Base-by-base conservation (phyloP, 2,888 invertebrate genomes). In the Saturnia japonica region DNA sequence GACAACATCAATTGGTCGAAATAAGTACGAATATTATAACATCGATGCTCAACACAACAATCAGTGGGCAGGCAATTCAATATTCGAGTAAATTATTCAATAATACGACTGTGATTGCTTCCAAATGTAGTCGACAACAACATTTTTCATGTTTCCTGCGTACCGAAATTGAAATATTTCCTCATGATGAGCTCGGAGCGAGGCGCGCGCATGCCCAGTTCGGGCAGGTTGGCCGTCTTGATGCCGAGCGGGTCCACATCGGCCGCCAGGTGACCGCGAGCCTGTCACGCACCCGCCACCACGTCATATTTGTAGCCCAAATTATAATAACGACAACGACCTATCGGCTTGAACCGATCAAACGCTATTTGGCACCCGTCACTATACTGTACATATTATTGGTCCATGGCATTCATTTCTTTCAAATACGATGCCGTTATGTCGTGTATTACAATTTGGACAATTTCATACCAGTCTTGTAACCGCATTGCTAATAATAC, bases 161-260 rank as follows among this genome's bases (percentile, higher is more conserved):
- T 94, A 94, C 94, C 93, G 85, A 94, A 94, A 80, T 92, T 93
- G 93, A 93, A 94, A 93, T 94, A 94, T 93, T 94, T 94, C 93
- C 94, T 92, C 93, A 94, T 93, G 91, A 94, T 94, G 90, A 93
- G 93, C 91, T 94, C 94, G 89, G 93, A 93, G 89, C 85, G 77
- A 70, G 89, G 91, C 76, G 92, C 94, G 80, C 94, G 92, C 91
- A 91, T 89, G 88, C 94, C 94, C 88, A 94, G 88, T 78, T 84
- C 85, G 83, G 94, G 94, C 91, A 95, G 95, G 89, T 95, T 95
- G 86, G 95, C 95, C 94, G 96, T 96, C 93, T 95, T 96, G 94
- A 99, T 98, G 95, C 97, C 97, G 90, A 99, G 96, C 80, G 99
- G 99, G 95, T 99, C 99, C 95, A 99, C 95, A 89, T 97, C 97